phyloP scores from a whole-genome alignment of 2,888 invertebrate genomes.

The Mimachlamys varia region DNA sequence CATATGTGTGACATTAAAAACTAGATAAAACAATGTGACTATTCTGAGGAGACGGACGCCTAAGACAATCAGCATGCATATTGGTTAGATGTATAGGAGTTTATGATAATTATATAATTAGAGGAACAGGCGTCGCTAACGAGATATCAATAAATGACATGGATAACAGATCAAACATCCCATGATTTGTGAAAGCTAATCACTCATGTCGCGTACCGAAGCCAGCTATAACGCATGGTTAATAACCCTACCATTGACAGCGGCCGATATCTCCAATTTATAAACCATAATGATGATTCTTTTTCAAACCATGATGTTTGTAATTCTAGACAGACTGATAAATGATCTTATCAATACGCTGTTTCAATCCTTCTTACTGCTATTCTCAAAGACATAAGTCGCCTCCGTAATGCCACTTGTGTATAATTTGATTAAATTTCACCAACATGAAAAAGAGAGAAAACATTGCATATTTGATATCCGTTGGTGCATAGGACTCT shows the following conservation, averaged over 20 bases:
- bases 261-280: not conserved
- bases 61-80: no score
- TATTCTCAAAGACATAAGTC: no score
- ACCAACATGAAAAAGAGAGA: not conserved
- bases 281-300: not conserved
- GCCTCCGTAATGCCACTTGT: not conserved
- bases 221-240: not conserved
- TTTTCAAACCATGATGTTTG: not conserved
- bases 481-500: not conserved
- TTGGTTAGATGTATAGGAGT: no score
- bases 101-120: no score
- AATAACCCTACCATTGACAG: not conserved
- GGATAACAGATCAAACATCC: not conserved
- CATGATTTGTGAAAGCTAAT: not conserved
- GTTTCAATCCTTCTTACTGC: not conserved
- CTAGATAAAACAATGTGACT: no score
- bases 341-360: not conserved
- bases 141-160: not conserved
- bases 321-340: not conserved
- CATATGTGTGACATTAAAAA: no score
- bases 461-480: constrained; percentile 1
- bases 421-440: not conserved
- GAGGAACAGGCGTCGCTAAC: not conserved
- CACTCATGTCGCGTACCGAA: not conserved
- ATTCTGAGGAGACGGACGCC: no score